These are phyloP conservation scores for Triplophysa bombifrons DNA, from an alignment of 2,797 vertebrate species.

Conservation along the genomic window DNA sequence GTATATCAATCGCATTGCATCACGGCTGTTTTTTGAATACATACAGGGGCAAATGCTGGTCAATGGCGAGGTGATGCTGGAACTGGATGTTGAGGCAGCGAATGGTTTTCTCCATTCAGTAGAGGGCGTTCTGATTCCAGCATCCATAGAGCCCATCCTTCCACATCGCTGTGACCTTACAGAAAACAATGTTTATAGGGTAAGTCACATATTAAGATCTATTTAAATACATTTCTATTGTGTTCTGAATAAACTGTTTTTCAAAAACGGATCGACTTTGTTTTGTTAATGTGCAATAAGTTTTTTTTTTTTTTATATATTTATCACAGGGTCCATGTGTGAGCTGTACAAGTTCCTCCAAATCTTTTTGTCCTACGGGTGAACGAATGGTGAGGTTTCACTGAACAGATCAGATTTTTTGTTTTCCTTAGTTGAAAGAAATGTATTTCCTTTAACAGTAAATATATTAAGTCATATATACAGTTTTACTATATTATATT, in stretches of 20 bases:
- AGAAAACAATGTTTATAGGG: constrained; percentile 65
- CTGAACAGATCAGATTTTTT: no score
- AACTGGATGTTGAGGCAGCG: constrained; percentile 83
- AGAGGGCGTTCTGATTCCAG: constrained; percentile 81
- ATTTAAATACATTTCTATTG: background rate
- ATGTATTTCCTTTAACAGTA: no score
- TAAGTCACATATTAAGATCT: constrained; percentile 39
- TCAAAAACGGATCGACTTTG: background rate
- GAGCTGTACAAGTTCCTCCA: constrained; percentile 52
- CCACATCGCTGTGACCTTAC: constrained; percentile 85
- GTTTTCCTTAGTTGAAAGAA: no score
- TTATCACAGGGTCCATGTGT: constrained; percentile 67
- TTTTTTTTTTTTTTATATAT: constrained; percentile 12
- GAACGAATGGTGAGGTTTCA: constrained; percentile 65
- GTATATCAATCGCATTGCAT: background rate
- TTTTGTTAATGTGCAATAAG: background rate
- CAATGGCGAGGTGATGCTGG: constrained; percentile 76
- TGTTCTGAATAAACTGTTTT: background rate
- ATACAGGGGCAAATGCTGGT: constrained; percentile 84
- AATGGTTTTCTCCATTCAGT: constrained; percentile 88
- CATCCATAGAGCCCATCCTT: constrained; percentile 88
- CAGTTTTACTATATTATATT: no score
- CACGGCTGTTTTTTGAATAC: background rate
- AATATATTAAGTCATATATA: no score
- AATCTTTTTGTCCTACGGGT: constrained; percentile 67